Evolutionary conservation across 2,797 vertebrate genomes (phyloP), one percentile per base, ranked within the genome.

Genomic region (Apodemus agrarius): DNA sequence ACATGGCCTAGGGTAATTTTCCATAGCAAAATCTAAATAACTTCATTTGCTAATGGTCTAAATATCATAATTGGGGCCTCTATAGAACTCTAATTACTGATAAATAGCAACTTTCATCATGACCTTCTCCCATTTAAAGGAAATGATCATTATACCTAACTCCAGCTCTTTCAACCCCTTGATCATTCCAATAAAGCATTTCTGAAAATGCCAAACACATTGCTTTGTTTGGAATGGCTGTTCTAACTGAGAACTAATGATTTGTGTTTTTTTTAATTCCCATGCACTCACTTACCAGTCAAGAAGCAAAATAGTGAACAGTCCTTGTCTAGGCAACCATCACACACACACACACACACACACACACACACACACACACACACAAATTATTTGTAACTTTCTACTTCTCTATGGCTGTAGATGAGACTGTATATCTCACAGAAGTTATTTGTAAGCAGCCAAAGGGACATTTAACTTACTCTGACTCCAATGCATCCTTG

Each of bases 81-180:
- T 91, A 76, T 94, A 94, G 80, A 94, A 98, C 97, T 94, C 97
- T 98, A 98, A 97, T 97, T 96, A 96, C 88, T 97, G 95, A 98
- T 98, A 97, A 95, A 97, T 95, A 96, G 96, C 72, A 94, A 96
- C 96, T 97, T 97, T 97, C 95, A 97, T 96, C 92, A 96, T 95
- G 85, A 97, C 96, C 87, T 96, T 95, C 92, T 97, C 69, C 75
- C 11, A 1, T 93, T 95, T 94, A 97, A 96, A 75, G 95, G 83
- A 96, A 97, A 94, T 95, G 72, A 90, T 97, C 74, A 97, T 95
- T 98, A 96, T 95, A 90, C 80, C 95, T 93, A 96, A 97, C 88
- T 94, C 92, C 37, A 97, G 78, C 59, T 29, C 79, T 96, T 98
- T 94, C 90, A 95, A 96, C 63, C 59, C 81, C 96, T 96, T 97